Evolutionary conservation across 2,797 vertebrate species (phyloP).

Genomic region (Glossophaga mutica): DNA sequence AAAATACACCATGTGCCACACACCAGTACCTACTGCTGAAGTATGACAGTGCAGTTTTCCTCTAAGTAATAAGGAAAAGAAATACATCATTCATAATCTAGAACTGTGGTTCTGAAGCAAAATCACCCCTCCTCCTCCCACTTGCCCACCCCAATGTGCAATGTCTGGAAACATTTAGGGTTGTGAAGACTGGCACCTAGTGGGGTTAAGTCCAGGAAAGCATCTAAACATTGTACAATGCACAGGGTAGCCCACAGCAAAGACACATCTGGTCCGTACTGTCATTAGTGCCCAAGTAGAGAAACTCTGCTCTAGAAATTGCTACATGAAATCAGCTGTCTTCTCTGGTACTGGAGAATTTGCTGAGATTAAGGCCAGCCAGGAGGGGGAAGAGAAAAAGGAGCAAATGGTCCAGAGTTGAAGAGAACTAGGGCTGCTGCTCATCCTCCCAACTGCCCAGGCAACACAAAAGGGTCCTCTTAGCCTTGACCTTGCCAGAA

Average conservation of each 20-base stretch:
- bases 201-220: not conserved
- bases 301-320: not conserved
- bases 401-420: not conserved
- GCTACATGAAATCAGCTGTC: not conserved
- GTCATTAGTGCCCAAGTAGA: not conserved
- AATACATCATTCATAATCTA: not conserved
- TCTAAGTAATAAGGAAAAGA: not conserved
- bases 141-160: not conserved
- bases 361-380: not conserved
- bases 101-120: not conserved
- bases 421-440: not conserved
- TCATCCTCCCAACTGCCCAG: not conserved
- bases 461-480: not conserved
- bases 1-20: not conserved
- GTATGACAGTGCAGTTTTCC: not conserved
- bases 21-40: not conserved
- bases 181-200: not conserved
- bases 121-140: not conserved
- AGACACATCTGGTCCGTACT: not conserved
- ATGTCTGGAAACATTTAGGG: conserved; percentile 29
- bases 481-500: not conserved
- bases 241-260: not conserved
- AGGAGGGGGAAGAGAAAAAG: not conserved
- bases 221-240: not conserved
- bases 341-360: not conserved